Conservation (phyloP, 2,113 vertebrate species). For the Trochalopteron elliotii region DNA sequence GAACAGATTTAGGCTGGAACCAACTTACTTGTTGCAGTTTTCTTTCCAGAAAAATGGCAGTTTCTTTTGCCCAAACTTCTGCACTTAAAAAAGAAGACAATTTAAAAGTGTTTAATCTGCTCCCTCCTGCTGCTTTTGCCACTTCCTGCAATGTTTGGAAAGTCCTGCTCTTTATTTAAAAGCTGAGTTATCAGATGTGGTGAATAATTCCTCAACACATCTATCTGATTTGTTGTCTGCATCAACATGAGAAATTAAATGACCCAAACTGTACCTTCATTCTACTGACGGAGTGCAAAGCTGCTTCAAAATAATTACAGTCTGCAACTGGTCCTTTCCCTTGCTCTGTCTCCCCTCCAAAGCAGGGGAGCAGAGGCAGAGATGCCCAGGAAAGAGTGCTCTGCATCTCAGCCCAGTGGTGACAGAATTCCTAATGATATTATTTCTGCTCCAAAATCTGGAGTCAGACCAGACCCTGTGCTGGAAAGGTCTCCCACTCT, state of each 20-base stretch:
- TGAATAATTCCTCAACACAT: neutral
- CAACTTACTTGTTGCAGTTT: neutral
- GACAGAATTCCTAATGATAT: neutral
- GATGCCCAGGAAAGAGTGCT: neutral
- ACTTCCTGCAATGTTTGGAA: neutral
- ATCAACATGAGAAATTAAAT: neutral
- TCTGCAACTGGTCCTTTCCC: neutral
- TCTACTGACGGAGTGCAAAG: neutral
- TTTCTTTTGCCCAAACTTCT: neutral
- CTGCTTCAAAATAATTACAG: neutral
- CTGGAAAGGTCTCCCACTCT: neutral
- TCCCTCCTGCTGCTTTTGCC: neutral
- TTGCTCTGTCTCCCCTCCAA: neutral
- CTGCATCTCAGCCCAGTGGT: neutral
- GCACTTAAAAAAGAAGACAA: neutral
- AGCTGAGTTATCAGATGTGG: neutral
- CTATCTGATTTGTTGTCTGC: neutral
- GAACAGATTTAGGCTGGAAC: neutral
- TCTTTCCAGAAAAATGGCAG: neutral
- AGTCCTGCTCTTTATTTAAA: neutral
- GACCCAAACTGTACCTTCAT: neutral
- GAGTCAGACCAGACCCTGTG: neutral
- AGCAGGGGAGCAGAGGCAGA: neutral
- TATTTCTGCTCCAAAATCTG: neutral
- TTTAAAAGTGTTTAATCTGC: neutral